Evolutionary conservation across 2,888 invertebrate genomes (phyloP).

Genomic region (Odiellus spinosus): DNA sequence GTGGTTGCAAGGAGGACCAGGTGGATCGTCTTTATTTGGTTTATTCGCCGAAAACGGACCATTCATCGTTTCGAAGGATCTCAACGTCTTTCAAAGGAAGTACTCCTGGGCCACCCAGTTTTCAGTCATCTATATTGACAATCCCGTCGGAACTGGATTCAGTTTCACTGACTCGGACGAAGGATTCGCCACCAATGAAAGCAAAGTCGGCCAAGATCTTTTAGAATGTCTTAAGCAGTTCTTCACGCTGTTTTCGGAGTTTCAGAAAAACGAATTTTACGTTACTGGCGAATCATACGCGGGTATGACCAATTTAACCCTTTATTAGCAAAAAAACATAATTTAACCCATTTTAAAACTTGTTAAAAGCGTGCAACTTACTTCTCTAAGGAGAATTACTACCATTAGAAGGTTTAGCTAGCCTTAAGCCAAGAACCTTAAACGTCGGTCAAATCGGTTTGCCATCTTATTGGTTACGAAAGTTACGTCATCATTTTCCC

Average conservation of each 20-base stretch:
- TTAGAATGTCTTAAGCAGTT: constrained; percentile 63
- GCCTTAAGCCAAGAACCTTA: no score
- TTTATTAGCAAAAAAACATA: no score
- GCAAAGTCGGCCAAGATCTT: constrained; percentile 60
- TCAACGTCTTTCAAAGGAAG: constrained; percentile 41
- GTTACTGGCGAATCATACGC: constrained; percentile 80
- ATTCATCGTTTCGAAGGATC: constrained; percentile 38
- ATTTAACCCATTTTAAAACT: no score
- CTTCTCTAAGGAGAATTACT: no score
- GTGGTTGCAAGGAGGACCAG: constrained; percentile 35
- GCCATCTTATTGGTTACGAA: no score
- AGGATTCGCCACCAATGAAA: constrained; percentile 64
- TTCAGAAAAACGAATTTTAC: constrained; percentile 58
- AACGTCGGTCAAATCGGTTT: no score
- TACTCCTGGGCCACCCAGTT: constrained; percentile 65
- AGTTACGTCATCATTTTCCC: no score
- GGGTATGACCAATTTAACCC: constrained; percentile 43
- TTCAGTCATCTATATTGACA: constrained; percentile 74
- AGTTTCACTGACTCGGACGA: constrained; percentile 62
- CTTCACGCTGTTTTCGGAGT: constrained; percentile 61
- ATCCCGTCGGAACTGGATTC: constrained; percentile 81
- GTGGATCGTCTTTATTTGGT: constrained; percentile 31
- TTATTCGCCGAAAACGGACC: constrained; percentile 62
- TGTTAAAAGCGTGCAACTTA: no score
- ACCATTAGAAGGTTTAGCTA: no score